These are phyloP conservation scores for Megalops cyprinoides DNA, from an alignment of 2,797 vertebrate genomes.

Conservation along the genomic window DNA sequence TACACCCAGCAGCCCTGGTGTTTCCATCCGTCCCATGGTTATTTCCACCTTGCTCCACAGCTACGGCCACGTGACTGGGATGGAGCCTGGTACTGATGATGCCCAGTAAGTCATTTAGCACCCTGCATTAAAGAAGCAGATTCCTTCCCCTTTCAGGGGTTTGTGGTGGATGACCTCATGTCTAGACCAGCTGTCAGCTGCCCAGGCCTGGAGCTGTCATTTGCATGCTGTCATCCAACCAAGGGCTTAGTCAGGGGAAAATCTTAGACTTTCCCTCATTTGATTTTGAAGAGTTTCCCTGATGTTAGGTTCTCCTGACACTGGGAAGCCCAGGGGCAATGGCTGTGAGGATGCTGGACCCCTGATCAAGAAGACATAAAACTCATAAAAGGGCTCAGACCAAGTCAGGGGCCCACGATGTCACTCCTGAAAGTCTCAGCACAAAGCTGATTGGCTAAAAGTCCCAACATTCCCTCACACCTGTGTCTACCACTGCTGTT, in stretches of 20 bases:
- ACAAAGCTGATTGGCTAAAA: neutral
- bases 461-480: neutral
- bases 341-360: neutral
- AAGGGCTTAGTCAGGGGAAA: slow-evolving; percentile 46
- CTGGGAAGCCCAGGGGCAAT: neutral
- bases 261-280: slow-evolving; percentile 43
- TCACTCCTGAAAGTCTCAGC: neutral
- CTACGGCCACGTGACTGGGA: slow-evolving; percentile 11
- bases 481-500: neutral
- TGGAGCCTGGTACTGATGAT: neutral
- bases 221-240: slow-evolving; percentile 34
- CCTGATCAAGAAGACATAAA: no score
- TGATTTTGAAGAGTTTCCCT: slow-evolving; percentile 15
- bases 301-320: neutral
- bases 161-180: slow-evolving; percentile 63
- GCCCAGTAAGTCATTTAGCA: slow-evolving; percentile 9
- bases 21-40: slow-evolving; percentile 32
- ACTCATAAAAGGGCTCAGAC: neutral
- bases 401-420: neutral
- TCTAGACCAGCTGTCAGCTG: slow-evolving; percentile 57
- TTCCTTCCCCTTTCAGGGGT: slow-evolving; percentile 27
- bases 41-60: neutral
- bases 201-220: slow-evolving; percentile 39
- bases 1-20: neutral
- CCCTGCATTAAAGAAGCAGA: slow-evolving; percentile 28